phyloP scores from a whole-genome alignment of 1,140 invertebrate species.

The Streblospio benedicti region DNA sequence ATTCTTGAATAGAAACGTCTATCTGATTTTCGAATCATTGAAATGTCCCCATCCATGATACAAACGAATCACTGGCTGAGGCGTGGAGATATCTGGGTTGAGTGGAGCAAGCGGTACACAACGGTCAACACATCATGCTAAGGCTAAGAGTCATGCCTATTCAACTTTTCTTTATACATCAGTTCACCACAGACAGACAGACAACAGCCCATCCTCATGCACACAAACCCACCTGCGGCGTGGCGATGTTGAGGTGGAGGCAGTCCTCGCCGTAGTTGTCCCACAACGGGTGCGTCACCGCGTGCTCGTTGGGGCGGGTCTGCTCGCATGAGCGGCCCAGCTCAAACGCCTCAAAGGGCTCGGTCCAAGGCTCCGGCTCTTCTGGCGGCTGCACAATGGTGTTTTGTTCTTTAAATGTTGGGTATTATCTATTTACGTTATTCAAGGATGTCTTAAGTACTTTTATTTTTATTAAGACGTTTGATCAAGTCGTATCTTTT shows the following conservation, averaged over 20 bases:
- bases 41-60: no score
- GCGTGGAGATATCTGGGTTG: no score
- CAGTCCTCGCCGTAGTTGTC: conserved; percentile 82
- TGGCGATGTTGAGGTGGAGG: conserved; percentile 83
- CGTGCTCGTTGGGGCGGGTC: not conserved
- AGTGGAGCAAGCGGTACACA: no score
- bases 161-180: no score
- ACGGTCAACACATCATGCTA: no score
- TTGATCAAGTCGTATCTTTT: no score
- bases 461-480: conserved; percentile 9
- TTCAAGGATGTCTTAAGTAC: not conserved
- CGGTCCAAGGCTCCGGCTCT: not conserved
- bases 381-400: not conserved
- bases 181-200: no score
- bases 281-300: conserved; percentile 4
- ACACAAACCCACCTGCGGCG: conserved; percentile 69
- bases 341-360: not conserved
- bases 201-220: no score
- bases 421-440: not conserved
- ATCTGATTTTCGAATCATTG: no score
- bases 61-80: no score
- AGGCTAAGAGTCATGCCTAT: no score
- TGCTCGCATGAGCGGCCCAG: not conserved
- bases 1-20: no score
- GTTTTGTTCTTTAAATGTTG: not conserved